These are phyloP conservation scores for Pandion haliaetus DNA, from an alignment of 2,113 vertebrate species.

Conservation along the genomic window DNA sequence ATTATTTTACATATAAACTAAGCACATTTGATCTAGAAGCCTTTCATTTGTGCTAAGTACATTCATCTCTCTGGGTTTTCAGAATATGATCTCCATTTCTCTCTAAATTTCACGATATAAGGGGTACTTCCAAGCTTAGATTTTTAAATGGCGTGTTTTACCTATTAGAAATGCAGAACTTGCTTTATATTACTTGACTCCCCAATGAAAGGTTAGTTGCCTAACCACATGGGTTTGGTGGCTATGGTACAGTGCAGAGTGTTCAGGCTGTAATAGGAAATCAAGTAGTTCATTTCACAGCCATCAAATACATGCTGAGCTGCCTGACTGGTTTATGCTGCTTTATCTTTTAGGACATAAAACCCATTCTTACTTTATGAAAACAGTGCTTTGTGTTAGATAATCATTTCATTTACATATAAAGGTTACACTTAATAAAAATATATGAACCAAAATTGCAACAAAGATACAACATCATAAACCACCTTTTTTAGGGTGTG, in stretches of 20 bases:
- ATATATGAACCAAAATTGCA: conserved; percentile 72
- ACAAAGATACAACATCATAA: conserved; percentile 62
- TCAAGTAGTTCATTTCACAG: conserved; percentile 73
- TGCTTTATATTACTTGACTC: background rate
- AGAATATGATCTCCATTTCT: background rate
- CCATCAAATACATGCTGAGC: conserved; percentile 57
- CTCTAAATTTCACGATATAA: background rate
- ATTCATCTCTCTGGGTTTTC: background rate
- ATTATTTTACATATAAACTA: background rate
- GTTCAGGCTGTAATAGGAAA: conserved; percentile 63
- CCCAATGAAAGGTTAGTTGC: conserved; percentile 37
- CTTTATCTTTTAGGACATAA: conserved; percentile 65
- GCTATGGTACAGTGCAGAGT: conserved; percentile 11
- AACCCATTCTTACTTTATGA: conserved; percentile 70
- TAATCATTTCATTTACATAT: conserved; percentile 75
- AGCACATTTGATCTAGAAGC: background rate
- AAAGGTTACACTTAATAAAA: conserved; percentile 73
- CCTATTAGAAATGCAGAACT: conserved; percentile 17
- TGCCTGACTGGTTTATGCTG: conserved; percentile 59
- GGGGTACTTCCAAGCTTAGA: background rate
- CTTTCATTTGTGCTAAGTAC: background rate
- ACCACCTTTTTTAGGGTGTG: conserved; percentile 47
- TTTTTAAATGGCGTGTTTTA: conserved; percentile 19
- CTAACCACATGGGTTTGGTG: background rate
- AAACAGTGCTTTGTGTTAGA: conserved; percentile 67